Evolutionary conservation across 2,113 vertebrate species (phyloP).

Genomic region (Prunella himalayana): DNA sequence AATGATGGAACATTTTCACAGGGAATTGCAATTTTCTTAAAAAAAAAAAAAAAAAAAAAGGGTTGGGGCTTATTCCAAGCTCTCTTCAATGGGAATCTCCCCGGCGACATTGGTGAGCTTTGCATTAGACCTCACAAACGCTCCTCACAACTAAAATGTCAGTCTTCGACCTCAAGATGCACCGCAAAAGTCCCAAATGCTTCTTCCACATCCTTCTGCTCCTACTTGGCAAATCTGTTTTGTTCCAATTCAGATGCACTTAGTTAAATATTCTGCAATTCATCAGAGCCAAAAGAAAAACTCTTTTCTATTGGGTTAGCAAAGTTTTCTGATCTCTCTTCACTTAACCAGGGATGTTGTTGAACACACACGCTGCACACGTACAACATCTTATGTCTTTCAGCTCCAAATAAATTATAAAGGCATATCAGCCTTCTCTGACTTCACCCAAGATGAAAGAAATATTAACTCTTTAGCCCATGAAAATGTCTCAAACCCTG

Average conservation of each 20-base stretch:
- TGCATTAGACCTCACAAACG: accelerated
- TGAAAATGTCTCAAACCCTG: not conserved
- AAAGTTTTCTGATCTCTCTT: not conserved
- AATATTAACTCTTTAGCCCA: not conserved
- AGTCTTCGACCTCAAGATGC: accelerated
- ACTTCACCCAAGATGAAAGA: not conserved
- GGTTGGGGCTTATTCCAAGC: not conserved
- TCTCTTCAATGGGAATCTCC: not conserved
- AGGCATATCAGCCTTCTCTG: not conserved
- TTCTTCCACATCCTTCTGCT: not conserved
- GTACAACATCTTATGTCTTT: not conserved
- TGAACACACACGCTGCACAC: not conserved
- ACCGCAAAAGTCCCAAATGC: not conserved
- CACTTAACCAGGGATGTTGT: not conserved
- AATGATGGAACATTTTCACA: not conserved
- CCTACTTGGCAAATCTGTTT: not conserved
- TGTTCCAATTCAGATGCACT: not conserved
- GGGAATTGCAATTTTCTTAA: not conserved
- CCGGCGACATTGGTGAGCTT: accelerated
- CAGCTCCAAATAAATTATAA: not conserved
- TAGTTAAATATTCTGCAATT: not conserved
- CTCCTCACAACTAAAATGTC: not conserved
- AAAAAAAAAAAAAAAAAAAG: not conserved
- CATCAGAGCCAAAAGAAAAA: not conserved
- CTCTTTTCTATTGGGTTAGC: not conserved